A percentile compares a stretch with the other conserved stretches of the same genome.
Evolutionary conservation across 2,113 vertebrate genomes (phyloP).

Genomic region (Bungarus multicinctus): DNA sequence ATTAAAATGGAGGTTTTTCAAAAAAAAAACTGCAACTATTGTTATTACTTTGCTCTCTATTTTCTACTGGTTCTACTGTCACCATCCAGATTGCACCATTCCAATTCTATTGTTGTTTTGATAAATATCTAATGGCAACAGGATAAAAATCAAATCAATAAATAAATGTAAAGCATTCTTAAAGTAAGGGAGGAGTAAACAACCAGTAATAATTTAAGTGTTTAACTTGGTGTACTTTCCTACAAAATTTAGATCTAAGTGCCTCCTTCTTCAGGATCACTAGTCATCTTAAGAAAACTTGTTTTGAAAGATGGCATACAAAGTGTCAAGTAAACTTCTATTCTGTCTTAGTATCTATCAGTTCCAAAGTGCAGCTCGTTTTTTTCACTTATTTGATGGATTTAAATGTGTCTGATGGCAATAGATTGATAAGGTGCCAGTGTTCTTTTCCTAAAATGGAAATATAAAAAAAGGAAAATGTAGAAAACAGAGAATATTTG

Average conservation of each 20-base stretch:
- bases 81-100: neutral
- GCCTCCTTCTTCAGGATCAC: neutral
- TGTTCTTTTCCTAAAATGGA: neutral
- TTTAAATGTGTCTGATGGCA: neutral
- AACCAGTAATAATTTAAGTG: neutral
- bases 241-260: neutral
- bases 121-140: neutral
- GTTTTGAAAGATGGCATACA: neutral
- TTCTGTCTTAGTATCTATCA: neutral
- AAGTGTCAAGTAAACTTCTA: neutral
- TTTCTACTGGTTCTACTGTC: neutral
- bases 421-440: neutral
- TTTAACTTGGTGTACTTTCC: neutral
- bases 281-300: neutral
- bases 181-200: neutral
- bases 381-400: neutral
- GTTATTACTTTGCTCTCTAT: neutral
- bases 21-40: neutral
- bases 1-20: neutral
- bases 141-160: neutral
- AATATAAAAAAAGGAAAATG: neutral
- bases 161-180: neutral
- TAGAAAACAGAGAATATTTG: neutral
- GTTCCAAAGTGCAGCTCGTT: neutral
- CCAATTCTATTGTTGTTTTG: neutral